phyloP scores from a whole-genome alignment of 2,113 vertebrate species.

The Calonectris borealis region DNA sequence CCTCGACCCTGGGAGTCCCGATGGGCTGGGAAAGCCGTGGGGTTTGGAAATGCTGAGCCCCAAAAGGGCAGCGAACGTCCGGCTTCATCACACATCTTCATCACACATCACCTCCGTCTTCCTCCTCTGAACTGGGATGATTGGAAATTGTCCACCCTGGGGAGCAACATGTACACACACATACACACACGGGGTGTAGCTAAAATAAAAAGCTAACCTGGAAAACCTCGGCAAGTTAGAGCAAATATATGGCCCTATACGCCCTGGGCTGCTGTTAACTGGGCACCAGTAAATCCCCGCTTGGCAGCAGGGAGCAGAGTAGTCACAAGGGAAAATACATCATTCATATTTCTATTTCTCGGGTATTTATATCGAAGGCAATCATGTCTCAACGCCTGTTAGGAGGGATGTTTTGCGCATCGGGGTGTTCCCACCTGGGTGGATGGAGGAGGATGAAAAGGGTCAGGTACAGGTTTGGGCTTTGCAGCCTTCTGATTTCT shows the following conservation, averaged over 20 bases:
- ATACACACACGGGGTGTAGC: not conserved
- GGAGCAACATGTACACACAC: fast-evolving
- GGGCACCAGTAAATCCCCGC: not conserved
- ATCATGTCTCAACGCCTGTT: not conserved
- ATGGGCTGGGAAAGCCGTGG: not conserved
- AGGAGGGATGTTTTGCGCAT: not conserved
- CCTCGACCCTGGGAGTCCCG: too few relatives aligned
- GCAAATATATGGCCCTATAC: not conserved
- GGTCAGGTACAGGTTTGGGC: not conserved
- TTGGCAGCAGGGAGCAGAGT: not conserved
- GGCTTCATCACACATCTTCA: not conserved
- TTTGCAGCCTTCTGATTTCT: not conserved
- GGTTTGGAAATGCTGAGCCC: not conserved
- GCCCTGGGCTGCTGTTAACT: fast-evolving
- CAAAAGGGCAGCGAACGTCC: fast-evolving
- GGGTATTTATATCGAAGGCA: not conserved
- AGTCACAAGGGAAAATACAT: not conserved
- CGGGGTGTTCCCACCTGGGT: not conserved
- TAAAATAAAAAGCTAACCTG: not conserved
- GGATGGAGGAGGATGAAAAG: not conserved
- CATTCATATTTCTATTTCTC: not conserved
- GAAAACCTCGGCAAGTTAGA: not conserved
- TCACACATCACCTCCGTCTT: not conserved
- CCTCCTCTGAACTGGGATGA: not conserved
- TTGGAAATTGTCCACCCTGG: too few relatives aligned